Evolutionary conservation across 2,113 vertebrate species (phyloP).

Genomic region (Neopipo cinnamomea): DNA sequence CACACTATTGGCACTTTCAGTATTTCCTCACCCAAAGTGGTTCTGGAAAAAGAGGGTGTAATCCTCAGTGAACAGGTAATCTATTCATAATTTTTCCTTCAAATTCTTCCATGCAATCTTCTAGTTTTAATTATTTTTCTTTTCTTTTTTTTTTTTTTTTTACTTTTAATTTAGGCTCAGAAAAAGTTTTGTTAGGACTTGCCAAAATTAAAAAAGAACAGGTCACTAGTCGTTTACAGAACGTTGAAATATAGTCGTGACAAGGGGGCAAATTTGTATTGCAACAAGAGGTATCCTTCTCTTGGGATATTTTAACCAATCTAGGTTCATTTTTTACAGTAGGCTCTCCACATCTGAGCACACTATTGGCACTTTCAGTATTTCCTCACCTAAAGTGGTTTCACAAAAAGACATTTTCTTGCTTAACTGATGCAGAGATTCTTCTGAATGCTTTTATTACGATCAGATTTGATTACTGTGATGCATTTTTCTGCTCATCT

Average conservation of each 20-base stretch:
- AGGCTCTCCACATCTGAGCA: neutral
- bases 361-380: neutral
- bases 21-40: neutral
- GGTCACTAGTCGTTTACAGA: neutral
- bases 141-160: too few species aligned
- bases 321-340: neutral
- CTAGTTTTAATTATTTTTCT: neutral
- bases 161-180: neutral
- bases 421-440: neutral
- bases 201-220: neutral
- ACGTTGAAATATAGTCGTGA: neutral
- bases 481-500: conserved; percentile 5
- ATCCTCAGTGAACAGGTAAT: too few species aligned
- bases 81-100: neutral
- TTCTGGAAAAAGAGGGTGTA: too few species aligned
- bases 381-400: neutral
- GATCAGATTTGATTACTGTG: conserved; percentile 16
- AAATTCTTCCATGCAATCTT: neutral
- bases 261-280: neutral
- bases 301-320: neutral
- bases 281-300: neutral
- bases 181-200: neutral
- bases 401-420: neutral
- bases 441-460: neutral
- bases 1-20: neutral